Evolutionary conservation across 2,797 vertebrate species (phyloP).

Genomic region (Clarias laeviceps): DNA sequence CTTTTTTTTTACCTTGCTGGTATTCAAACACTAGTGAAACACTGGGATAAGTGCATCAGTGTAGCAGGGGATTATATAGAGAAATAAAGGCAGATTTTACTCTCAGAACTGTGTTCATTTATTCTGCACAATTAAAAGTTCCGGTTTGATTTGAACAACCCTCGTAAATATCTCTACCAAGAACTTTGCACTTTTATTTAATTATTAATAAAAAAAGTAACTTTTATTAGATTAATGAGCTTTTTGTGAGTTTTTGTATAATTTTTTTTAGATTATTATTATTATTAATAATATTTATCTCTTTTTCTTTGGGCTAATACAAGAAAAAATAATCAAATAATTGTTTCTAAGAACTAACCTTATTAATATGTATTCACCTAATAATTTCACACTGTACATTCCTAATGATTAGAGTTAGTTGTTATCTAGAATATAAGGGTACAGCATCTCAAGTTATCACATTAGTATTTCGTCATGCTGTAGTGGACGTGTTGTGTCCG

Average conservation of each 20-base stretch:
- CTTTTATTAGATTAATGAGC: too few species aligned
- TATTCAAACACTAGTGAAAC: too few species aligned
- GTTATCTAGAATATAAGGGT: neutral
- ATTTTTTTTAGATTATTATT: too few species aligned
- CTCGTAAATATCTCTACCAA: neutral
- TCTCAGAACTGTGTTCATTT: too few species aligned
- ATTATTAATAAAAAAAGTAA: neutral
- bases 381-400: neutral
- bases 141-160: too few species aligned
- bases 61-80: too few species aligned
- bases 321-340: neutral
- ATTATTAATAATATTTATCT: neutral
- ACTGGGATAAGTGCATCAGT: too few species aligned
- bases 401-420: neutral
- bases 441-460: too few species aligned
- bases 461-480: neutral
- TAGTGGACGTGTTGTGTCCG: neutral
- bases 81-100: too few species aligned
- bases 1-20: too few species aligned
- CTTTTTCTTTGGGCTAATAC: neutral
- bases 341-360: neutral
- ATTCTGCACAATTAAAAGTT: too few species aligned
- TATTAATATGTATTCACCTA: neutral
- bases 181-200: neutral
- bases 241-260: too few species aligned